A percentile compares a stretch with the other conserved stretches of the same genome.
These are phyloP conservation scores for Drosophila sechellia DNA, from an alignment of 1,140 invertebrate genomes.

Conservation along the genomic window DNA sequence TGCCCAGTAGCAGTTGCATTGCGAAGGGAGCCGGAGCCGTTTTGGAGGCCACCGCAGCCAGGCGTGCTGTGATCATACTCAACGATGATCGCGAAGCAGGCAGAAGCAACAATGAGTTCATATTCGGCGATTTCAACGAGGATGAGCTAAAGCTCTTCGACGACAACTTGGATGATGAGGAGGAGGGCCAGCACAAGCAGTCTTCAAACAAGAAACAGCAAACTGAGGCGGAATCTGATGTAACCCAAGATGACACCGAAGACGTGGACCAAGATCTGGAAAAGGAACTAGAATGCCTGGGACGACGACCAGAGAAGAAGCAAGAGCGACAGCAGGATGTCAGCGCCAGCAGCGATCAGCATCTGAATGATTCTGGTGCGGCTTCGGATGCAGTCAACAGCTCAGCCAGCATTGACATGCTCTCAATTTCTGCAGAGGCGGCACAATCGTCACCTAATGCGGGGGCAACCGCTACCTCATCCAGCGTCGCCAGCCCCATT, in stretches of 20 bases:
- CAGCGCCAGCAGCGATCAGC: constrained; percentile 30
- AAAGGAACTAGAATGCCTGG: not conserved
- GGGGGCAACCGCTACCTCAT: constrained; percentile 21
- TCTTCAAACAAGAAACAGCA: constrained; percentile 39
- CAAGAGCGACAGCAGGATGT: constrained; percentile 3
- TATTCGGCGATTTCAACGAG: constrained; percentile 83
- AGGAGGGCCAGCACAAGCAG: not conserved
- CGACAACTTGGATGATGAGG: constrained; percentile 48
- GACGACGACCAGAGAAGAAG: not conserved
- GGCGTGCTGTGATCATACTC: constrained; percentile 87
- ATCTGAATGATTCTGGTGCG: constrained; percentile 68
- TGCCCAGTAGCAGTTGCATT: constrained; percentile 11
- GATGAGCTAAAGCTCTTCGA: constrained; percentile 80
- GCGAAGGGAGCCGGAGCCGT: constrained; percentile 20
- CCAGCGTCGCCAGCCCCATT: constrained; percentile 43
- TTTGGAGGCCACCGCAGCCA: constrained; percentile 23
- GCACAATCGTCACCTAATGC: constrained; percentile 73
- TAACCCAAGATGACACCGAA: constrained; percentile 2
- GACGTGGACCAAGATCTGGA: constrained; percentile 6
- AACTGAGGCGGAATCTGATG: constrained; percentile 8
- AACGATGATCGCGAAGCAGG: constrained; percentile 85
- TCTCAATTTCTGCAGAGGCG: constrained; percentile 66
- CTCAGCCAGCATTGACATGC: constrained; percentile 68
- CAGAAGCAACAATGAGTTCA: constrained; percentile 73
- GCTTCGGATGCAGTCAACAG: constrained; percentile 61